Evolutionary conservation across 2,888 invertebrate genomes (phyloP), one percentile per base, ranked within the genome.

Genomic region (Ramazzottius varieornatus): DNA sequence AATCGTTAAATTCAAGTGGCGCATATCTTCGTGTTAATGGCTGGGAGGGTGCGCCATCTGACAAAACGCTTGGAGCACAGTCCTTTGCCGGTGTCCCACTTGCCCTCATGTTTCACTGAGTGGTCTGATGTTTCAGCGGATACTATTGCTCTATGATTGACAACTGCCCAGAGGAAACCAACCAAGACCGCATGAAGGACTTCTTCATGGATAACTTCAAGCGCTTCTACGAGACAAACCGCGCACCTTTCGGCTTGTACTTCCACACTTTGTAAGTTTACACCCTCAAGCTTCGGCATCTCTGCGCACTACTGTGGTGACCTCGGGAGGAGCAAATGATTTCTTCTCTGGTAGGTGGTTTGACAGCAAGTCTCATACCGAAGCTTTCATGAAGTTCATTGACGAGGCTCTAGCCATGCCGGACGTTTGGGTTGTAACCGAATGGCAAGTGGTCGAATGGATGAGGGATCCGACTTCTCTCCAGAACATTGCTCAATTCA

Each of bases 201-300:
- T 83, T 93, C 66, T 79, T 93, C 69, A 84, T 89, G 73, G 88
- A 91, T 80, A 93, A 93, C 78, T 90, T 92, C 82, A 86, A 89
- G 78, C 85, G 92, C 68, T 91, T 92, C 79, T 88, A 86, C 82
- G 83, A 83, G 75, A 86, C 83, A 77, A 93, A 93, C 82, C 83
- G 90, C 70, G 92, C 93, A 54, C 93, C 93, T 63, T 81, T 92
- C 40, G 76, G 78, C 63, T 73, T 79, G 64, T 85, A 91, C 76
- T 90, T 93, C 85, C 90, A 91, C 73, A 91, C 92, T 67, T 88
- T 89, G 54, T 54, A 54, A 54, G 54, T 54, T 4, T n/a, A n/a
- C n/a, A n/a, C n/a, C n/a, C n/a, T n/a, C n/a, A n/a, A n/a, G n/a
- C n/a, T n/a, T n/a, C n/a, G n/a, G 72, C 70, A 64, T 72, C 71